Conservation (phyloP, 2,888 invertebrate species). For the Hofmannophila pseudospretella region DNA sequence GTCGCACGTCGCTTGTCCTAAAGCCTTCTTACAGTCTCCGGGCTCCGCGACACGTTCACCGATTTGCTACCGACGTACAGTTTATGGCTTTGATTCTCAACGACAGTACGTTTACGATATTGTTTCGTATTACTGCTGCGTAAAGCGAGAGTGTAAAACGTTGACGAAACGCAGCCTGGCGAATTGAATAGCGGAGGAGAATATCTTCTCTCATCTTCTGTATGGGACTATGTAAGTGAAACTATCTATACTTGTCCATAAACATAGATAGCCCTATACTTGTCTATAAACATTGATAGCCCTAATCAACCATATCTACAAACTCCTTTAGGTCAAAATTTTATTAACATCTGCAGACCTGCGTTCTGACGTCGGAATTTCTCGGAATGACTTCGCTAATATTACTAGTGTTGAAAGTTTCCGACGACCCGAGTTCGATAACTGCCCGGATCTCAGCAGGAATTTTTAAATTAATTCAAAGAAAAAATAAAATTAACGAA, state of each 20-base stretch:
- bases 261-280: too few species aligned
- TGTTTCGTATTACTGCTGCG: conserved; percentile 60
- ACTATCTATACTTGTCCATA: too few species aligned
- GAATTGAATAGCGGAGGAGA: conserved; percentile 21
- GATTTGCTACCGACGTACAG: conserved; percentile 66
- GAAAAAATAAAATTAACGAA: conserved; percentile 73
- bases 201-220: conserved; percentile 7
- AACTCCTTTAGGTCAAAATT: too few species aligned
- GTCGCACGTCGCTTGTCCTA: conserved; percentile 75
- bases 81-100: conserved; percentile 72
- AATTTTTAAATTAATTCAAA: conserved; percentile 75
- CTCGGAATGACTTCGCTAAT: conserved; percentile 55
- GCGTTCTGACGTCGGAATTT: conserved; percentile 45
- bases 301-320: too few species aligned
- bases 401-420: conserved; percentile 68
- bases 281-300: too few species aligned
- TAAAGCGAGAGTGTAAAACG: conserved; percentile 43
- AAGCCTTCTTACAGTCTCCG: conserved; percentile 67
- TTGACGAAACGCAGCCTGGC: conserved; percentile 12
- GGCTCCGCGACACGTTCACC: conserved; percentile 60
- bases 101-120: conserved; percentile 69
- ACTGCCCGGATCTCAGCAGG: conserved; percentile 62
- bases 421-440: conserved; percentile 60
- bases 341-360: conserved; percentile 25
- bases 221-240: conserved; percentile 1